Evolutionary conservation across 1,140 invertebrate species (phyloP).

Genomic region (Lordiphosa clarofinis): DNA sequence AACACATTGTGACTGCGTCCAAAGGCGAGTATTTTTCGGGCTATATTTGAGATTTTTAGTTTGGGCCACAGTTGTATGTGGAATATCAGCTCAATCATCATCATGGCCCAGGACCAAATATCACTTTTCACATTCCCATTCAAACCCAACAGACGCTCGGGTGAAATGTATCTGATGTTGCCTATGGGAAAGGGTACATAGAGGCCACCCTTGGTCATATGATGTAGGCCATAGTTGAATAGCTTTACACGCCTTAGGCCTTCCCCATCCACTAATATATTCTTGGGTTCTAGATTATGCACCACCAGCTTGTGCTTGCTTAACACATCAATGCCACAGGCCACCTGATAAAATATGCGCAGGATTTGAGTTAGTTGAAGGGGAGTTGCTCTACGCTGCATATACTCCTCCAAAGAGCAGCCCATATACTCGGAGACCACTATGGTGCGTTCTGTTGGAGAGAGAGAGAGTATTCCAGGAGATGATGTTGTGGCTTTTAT

Average conservation of each 20-base stretch:
- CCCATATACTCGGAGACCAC: constrained; percentile 93
- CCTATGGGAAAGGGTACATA: constrained; percentile 94
- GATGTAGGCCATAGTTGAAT: constrained; percentile 95
- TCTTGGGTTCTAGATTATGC: constrained; percentile 90
- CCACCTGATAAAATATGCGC: constrained; percentile 83
- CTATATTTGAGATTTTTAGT: constrained; percentile 86
- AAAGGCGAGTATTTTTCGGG: constrained; percentile 88
- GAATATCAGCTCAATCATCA: constrained; percentile 89
- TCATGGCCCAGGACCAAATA: constrained; percentile 94
- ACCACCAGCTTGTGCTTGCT: constrained; percentile 88
- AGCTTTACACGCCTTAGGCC: constrained; percentile 87
- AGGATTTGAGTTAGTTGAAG: constrained; percentile 82
- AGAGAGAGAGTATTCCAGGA: too few species aligned
- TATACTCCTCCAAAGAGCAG: constrained; percentile 81
- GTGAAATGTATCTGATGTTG: constrained; percentile 89
- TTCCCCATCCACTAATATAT: constrained; percentile 87
- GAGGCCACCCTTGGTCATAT: constrained; percentile 88
- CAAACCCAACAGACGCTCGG: constrained; percentile 88
- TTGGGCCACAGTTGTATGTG: constrained; percentile 85
- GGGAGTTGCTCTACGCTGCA: constrained; percentile 79
- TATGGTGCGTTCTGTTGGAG: constrained; percentile 89
- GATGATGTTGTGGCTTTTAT: too few species aligned
- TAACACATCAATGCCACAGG: constrained; percentile 87
- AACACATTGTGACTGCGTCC: constrained; percentile 85
- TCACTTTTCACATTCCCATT: constrained; percentile 88